Evolutionary conservation across 2,113 vertebrate genomes (phyloP).

Genomic region (Nerophis ophidion): DNA sequence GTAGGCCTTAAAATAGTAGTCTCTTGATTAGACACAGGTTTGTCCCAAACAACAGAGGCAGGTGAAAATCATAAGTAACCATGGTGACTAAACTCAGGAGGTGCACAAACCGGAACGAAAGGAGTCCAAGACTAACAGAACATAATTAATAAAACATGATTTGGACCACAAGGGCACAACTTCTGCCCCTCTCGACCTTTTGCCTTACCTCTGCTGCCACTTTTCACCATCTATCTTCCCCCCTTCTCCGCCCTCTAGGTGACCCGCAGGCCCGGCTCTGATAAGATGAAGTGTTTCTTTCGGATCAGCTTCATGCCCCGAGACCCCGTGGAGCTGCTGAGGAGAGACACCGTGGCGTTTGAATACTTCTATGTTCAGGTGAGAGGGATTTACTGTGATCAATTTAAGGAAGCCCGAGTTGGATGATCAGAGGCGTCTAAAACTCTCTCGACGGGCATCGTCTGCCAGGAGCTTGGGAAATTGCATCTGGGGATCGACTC

Average conservation of each 20-base stretch:
- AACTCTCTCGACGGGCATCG: neutral
- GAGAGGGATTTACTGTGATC: neutral
- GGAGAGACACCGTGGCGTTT: slow-evolving; percentile 91
- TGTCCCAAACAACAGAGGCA: no score
- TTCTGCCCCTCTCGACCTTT: no score
- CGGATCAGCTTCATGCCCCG: slow-evolving; percentile 93
- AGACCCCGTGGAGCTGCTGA: slow-evolving; percentile 91
- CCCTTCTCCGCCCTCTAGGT: slow-evolving; percentile 68
- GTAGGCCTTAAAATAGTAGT: no score
- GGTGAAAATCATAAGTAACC: no score
- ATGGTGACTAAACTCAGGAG: no score
- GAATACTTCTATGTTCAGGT: slow-evolving; percentile 98
- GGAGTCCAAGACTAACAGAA: no score
- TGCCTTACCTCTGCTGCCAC: no score
- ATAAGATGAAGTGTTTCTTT: slow-evolving; percentile 97
- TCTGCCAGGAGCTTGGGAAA: neutral
- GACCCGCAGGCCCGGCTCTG: slow-evolving; percentile 87
- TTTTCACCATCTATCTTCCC: neutral
- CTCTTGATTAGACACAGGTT: no score
- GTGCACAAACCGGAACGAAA: no score
- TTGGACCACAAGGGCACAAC: no score
- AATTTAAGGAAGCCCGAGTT: neutral
- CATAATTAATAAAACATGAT: no score
- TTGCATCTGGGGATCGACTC: slow-evolving; percentile 5
- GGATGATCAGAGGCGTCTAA: no score